Evolutionary conservation across 2,113 vertebrate genomes (phyloP), one percentile per base, ranked within the genome.

Genomic region (Podarcis raffonei): DNA sequence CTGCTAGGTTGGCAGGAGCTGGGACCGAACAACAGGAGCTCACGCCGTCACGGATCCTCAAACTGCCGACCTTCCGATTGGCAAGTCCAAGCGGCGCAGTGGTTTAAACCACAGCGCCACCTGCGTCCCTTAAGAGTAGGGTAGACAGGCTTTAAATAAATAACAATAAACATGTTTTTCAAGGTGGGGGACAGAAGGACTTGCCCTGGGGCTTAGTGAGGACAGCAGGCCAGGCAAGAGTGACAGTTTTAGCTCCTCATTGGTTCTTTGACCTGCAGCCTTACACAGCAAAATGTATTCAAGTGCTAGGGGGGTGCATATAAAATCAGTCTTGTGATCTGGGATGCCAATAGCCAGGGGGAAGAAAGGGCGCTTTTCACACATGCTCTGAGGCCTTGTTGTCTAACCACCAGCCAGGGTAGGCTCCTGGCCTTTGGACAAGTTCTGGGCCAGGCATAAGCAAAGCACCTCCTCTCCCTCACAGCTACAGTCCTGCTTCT

Each of bases 31-130:
- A 48, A 42, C 0, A 1, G 42, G 42, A 48, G 42, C 42, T 48
- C 42, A 48, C 8, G 1, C 8, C 8, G 42, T 48, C 1, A 7
- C 1, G 8, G 42, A 9, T 1, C 42, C 42, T 48, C 1, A 1
- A 48, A 48, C 8, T 1, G 42, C 42, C 0, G 1, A 48, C 8
- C 42, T 48, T 48, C 42, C 8, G 8, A 48, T 48, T 0, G 42
- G 42, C 42, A 48, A 11, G 8, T 48, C 42, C 42, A 9, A 48
- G 8, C 8, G 8, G 42, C 0, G 8, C 42, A 48, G 42, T 48
- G 42, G 8, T 48, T 48, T 48, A 48, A 48, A 9, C 42, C 8
- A 48, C 42, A 48, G 42, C 1, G 8, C 42, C 42, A 48, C 42
- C 42, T 1, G 1, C 42, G 1, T 48, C 8, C 8, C 42, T 48